A percentile compares a stretch with the other conserved stretches of the same genome.
These are phyloP conservation scores for Hydropotes inermis DNA, from an alignment of 2,113 vertebrate species.

Conservation along the genomic window DNA sequence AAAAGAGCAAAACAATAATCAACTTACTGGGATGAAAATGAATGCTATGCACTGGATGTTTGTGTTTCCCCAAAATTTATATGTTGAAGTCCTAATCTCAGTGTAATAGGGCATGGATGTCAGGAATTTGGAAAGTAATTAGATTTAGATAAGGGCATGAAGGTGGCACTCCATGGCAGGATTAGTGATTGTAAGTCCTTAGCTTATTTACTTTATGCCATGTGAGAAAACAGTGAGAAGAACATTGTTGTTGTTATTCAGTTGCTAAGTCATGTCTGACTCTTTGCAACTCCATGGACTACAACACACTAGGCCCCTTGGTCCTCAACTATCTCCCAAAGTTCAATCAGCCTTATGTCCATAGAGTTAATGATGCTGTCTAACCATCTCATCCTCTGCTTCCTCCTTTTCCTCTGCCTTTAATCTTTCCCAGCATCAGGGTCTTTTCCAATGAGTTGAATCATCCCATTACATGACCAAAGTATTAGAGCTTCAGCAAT, in stretches of 20 bases:
- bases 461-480: background rate
- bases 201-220: background rate
- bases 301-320: background rate
- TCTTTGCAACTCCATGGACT: background rate
- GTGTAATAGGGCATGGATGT: background rate
- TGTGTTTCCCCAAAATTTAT: background rate
- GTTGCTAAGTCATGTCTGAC: background rate
- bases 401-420: background rate
- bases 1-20: background rate
- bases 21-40: background rate
- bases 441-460: background rate
- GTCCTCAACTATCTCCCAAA: background rate
- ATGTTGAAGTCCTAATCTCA: background rate
- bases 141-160: background rate
- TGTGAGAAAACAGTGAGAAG: background rate
- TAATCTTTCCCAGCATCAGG: background rate
- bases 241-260: background rate
- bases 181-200: background rate
- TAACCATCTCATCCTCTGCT: background rate
- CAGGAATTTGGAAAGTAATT: background rate
- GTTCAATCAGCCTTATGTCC: background rate
- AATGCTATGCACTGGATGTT: background rate
- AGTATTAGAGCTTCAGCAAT: background rate
- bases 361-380: background rate
- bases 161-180: rapidly evolving